Evolutionary conservation across 92 coral and sea anemone species (phyloP).

Genomic region (Montipora capitata): DNA sequence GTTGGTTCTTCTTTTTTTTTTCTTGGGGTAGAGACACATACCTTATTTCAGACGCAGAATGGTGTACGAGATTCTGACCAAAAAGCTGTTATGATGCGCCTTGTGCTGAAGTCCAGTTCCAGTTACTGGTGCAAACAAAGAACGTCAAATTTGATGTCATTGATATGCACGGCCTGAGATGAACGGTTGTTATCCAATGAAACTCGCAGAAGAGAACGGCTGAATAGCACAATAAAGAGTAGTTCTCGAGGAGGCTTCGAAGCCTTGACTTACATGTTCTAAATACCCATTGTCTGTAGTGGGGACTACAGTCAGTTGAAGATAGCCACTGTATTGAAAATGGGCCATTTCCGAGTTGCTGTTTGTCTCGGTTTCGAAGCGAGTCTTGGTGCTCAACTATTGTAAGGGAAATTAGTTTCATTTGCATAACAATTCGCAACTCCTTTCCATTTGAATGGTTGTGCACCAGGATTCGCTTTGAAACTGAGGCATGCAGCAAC

Average conservation of each 20-base stretch:
- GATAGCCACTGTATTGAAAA: too few relatives aligned
- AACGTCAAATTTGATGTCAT: neutral
- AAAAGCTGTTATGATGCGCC: constrained; percentile 71
- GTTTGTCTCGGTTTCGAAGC: too few relatives aligned
- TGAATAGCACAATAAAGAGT: neutral
- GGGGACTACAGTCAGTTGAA: too few relatives aligned
- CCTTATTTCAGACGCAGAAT: constrained; percentile 96
- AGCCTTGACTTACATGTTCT: neutral
- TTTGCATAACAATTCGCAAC: too few relatives aligned
- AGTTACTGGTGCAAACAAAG: neutral
- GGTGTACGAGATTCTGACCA: constrained; percentile 94
- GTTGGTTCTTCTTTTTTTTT: neutral
- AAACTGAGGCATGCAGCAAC: too few relatives aligned
- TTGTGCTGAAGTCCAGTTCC: neutral
- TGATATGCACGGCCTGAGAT: neutral
- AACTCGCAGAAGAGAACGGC: neutral
- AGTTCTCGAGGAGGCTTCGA: neutral
- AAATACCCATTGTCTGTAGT: too few relatives aligned
- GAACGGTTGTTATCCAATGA: neutral
- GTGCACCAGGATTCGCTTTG: too few relatives aligned
- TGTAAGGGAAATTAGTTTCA: too few relatives aligned
- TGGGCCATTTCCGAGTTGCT: too few relatives aligned
- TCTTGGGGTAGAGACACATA: constrained; percentile 83
- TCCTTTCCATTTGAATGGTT: too few relatives aligned
- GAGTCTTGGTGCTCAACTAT: too few relatives aligned